These are phyloP conservation scores for Isaurus tuberculatus DNA, from an alignment of 92 coral and sea anemone genomes.

Conservation along the genomic window DNA sequence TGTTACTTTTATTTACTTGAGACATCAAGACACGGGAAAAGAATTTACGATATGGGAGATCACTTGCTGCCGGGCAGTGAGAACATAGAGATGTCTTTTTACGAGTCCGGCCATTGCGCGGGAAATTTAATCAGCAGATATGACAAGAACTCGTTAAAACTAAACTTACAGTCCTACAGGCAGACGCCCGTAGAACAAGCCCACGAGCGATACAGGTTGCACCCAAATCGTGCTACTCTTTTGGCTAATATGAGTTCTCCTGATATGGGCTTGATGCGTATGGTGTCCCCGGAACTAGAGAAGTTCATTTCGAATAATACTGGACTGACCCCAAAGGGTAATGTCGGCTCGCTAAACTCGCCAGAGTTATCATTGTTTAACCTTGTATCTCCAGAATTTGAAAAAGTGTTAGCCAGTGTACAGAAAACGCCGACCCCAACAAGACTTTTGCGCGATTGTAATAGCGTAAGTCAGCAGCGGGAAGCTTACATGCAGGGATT, in stretches of 20 bases:
- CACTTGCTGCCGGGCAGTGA: constrained; percentile 70
- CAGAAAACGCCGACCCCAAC: constrained; percentile 83
- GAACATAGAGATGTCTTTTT: constrained; percentile 82
- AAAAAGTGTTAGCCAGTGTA: constrained; percentile 86
- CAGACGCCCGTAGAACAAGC: constrained; percentile 69
- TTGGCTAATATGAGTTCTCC: constrained; percentile 68
- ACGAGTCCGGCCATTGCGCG: constrained; percentile 60
- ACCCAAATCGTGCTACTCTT: constrained; percentile 58
- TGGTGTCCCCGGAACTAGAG: constrained; percentile 95
- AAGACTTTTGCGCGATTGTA: constrained; percentile 59
- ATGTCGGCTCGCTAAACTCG: constrained; percentile 73
- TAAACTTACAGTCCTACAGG: constrained; percentile 68
- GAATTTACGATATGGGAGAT: constrained; percentile 79
- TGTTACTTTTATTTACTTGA: constrained; percentile 55
- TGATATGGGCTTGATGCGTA: constrained; percentile 81
- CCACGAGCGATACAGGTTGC: constrained; percentile 62
- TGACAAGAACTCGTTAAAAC: constrained; percentile 76
- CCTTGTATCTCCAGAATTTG: constrained; percentile 96
- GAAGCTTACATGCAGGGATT: constrained; percentile 96
- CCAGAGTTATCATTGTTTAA: constrained; percentile 92
- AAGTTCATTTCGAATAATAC: constrained; percentile 88
- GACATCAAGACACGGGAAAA: constrained; percentile 60
- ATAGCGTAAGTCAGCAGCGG: constrained; percentile 81
- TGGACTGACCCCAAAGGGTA: constrained; percentile 79
- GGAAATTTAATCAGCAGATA: constrained; percentile 58